Evolutionary conservation across 2,888 invertebrate species (phyloP).

Genomic region (Tribolium freemani): DNA sequence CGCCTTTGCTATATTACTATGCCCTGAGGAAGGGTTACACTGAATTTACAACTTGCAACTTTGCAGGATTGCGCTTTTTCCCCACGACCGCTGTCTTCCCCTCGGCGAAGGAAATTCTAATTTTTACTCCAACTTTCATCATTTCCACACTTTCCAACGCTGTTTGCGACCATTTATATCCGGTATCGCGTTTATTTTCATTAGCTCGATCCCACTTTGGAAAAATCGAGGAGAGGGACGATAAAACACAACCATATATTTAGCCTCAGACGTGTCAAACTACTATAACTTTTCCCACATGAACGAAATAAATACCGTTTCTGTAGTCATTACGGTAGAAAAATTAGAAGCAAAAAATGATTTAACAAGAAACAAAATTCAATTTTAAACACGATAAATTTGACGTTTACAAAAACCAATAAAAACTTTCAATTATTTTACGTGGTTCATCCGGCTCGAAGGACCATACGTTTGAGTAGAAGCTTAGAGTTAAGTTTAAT

Average conservation of each 20-base stretch:
- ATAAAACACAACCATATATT: not conserved
- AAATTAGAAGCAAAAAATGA: no score
- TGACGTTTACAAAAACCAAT: no score
- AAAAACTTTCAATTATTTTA: no score
- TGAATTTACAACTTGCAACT: constrained; percentile 64
- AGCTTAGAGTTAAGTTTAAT: no score
- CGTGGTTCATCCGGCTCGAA: no score
- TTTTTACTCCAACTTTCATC: constrained; percentile 59
- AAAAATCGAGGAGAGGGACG: not conserved
- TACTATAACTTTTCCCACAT: not conserved
- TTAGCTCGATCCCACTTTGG: constrained; percentile 9
- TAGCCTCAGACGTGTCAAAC: not conserved
- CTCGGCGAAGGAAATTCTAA: constrained; percentile 56
- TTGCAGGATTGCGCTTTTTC: constrained; percentile 62
- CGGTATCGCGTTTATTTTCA: constrained; percentile 40
- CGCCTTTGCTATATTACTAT: constrained; percentile 55
- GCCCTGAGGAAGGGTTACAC: constrained; percentile 62
- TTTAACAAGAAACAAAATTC: no score
- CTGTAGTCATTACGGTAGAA: no score
- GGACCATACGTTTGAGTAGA: no score
- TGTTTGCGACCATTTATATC: constrained; percentile 38
- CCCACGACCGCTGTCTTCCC: constrained; percentile 52
- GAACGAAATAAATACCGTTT: no score
- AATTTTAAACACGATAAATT: no score
- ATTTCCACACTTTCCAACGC: constrained; percentile 42